Evolutionary conservation across 2,797 vertebrate genomes (phyloP), one percentile per base, ranked within the genome.

Genomic region (Limosa lapponica): DNA sequence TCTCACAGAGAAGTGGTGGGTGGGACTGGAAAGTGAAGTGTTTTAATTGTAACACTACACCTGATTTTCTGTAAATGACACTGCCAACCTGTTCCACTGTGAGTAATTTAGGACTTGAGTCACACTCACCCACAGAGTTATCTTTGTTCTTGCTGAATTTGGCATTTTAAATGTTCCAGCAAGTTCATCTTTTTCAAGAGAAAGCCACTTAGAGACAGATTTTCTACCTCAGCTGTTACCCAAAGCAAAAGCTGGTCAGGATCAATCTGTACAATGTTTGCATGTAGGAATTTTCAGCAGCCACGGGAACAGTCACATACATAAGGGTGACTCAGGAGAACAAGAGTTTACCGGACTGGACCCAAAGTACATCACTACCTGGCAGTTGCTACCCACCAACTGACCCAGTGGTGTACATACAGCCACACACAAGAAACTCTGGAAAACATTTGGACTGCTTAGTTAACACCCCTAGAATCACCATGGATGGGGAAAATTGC

Each of bases 81-180:
- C 28, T 75, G 28, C 62, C 94, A 95, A 82, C 79, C 69, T 96
- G 51, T 66, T 95, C 82, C 36, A 75, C 48, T 28, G 27, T 92
- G 81, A 92, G 74, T 93, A 88, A 94, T 96, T 91, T 88, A 87
- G 61, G 55, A 93, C 62, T 74, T 95, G 74, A 95, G 84, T 93
- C 88, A 97, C 69, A 89, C 49, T 96, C 78, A 95, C 62, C 90
- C 90, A 95, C 73, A 89, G 90, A 90, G 16, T 70, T 39, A 83
- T 65, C 37, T 89, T 67, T 72, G 62, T 83, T 92, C 89, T 94
- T n/a, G 7, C 37, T 37, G 70, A 84, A 93, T 90, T 43, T 28
- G 8, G 37, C 64, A 91, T 92, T 94, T 87, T 39, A 46, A 94
- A 48, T 49, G 48, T 93, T 94, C 46, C 32, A 16, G 58, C 57